Evolutionary conservation across 2,797 vertebrate genomes (phyloP).

Genomic region (Ptychadena robeensis): DNA sequence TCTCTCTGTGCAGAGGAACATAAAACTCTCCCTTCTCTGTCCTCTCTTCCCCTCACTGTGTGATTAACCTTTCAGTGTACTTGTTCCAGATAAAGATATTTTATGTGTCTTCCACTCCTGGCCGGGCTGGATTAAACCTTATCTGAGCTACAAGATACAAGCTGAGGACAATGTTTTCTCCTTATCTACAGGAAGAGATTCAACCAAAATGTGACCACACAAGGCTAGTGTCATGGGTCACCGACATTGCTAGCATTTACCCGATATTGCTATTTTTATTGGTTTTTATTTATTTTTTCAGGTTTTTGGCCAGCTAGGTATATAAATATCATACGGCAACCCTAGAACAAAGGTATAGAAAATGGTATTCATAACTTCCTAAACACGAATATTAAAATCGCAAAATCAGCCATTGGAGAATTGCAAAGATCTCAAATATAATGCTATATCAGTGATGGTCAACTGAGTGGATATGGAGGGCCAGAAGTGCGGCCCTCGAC

Average conservation of each 20-base stretch:
- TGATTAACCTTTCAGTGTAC: conserved; percentile 84
- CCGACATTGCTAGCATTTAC: neutral
- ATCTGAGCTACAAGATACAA: conserved; percentile 73
- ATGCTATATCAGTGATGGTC: too few species aligned
- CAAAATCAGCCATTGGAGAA: too few species aligned
- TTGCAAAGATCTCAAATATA: too few species aligned
- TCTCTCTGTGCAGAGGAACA: conserved; percentile 67
- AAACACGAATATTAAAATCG: too few species aligned
- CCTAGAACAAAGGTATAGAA: too few species aligned
- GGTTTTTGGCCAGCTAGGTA: too few species aligned
- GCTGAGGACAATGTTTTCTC: neutral
- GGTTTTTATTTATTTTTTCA: neutral
- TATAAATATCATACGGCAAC: too few species aligned
- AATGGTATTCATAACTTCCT: too few species aligned
- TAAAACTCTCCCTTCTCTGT: conserved; percentile 77
- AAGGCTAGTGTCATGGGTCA: neutral
- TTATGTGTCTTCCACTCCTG: conserved; percentile 78
- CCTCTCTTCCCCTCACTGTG: conserved; percentile 74
- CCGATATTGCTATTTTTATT: neutral
- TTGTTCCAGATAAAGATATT: conserved; percentile 78
- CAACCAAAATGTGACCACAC: neutral
- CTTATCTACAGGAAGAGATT: neutral
- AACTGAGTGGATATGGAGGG: too few species aligned
- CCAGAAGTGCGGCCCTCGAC: too few species aligned
- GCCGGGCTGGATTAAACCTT: conserved; percentile 78